Evolutionary conservation across 2,888 invertebrate species (phyloP), one percentile per base, ranked within the genome.

Genomic region (Spatulosminthurus flaviceps): DNA sequence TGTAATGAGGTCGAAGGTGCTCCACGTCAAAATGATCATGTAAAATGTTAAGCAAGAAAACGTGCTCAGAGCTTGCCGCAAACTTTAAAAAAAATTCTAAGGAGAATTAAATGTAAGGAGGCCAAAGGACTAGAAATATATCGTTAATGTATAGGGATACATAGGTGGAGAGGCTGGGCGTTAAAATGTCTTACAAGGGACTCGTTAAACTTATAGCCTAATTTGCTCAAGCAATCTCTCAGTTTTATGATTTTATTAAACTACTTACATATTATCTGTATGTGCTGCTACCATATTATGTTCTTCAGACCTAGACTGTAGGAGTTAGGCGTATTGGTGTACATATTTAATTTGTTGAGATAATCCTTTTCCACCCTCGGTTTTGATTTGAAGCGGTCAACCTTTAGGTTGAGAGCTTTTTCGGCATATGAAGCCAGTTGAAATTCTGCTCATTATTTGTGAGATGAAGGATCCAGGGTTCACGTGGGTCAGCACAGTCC

Each of bases 361-460:
- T 7, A 7, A 34, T 34, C 34, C 9, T 34, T 7, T 34, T 9
- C 34, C 34, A n/a, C n/a, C n/a, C n/a, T n/a, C n/a, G n/a, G 34
- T 34, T 34, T 34, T 7, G 34, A 34, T 34, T 34, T 34, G 9
- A 34, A 34, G 34, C 21, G 74, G 74, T n/a, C n/a, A n/a, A 29
- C 1, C 51, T 51, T 74, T 74, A 21, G 29, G n/a, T 11, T 29
- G 21, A n/a, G n/a, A n/a, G 61, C 22, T 51, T 73, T 73, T 74
- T 74, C 72, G 34, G 34, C 61, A 9, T 22, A 21, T n/a, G n/a
- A n/a, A n/a, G 61, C 22, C 21, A n/a, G 24, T 75, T 64, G 22
- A 75, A 29, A 75, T 76, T 66, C 75, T 76, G 41, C 75, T 76
- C 75, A 76, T 74, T 74, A 74, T 76, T 76, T 76, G 75, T 76